Evolutionary conservation across 2,113 vertebrate species (phyloP).

Genomic region (Barnardius zonarius): DNA sequence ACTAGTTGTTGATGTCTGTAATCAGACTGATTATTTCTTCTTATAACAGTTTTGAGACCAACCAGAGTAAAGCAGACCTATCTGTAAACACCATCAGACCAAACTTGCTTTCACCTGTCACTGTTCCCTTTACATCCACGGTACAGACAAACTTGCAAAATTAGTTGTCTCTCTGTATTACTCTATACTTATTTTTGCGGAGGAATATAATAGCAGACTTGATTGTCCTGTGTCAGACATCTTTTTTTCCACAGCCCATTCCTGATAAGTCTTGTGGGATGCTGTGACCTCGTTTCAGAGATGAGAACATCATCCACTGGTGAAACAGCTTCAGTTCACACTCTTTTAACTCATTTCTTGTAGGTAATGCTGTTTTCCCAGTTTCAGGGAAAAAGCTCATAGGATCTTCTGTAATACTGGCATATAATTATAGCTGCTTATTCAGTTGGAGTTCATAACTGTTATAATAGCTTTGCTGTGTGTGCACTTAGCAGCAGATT

Average conservation of each 20-base stretch:
- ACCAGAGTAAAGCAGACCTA: background rate
- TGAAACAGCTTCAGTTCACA: background rate
- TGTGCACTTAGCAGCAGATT: background rate
- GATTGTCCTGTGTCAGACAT: background rate
- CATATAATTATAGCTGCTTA: background rate
- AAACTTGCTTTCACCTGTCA: background rate
- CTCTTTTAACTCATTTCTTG: rapidly evolving
- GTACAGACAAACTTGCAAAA: background rate
- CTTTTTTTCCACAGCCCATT: background rate
- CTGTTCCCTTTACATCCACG: background rate
- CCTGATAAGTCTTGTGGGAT: background rate
- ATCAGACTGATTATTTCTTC: background rate
- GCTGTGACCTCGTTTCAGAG: background rate
- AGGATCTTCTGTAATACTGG: background rate
- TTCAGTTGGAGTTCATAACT: background rate
- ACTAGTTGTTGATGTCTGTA: background rate
- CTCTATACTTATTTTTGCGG: background rate
- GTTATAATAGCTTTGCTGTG: background rate
- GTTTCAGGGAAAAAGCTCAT: background rate
- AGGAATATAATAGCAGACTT: background rate
- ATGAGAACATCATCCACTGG: background rate
- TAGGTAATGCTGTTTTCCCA: background rate
- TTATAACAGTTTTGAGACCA: background rate
- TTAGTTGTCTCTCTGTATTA: background rate
- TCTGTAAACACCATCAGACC: background rate